Evolutionary conservation across 1,140 invertebrate genomes (phyloP).

Genomic region (Tyrophagus putrescentiae): DNA sequence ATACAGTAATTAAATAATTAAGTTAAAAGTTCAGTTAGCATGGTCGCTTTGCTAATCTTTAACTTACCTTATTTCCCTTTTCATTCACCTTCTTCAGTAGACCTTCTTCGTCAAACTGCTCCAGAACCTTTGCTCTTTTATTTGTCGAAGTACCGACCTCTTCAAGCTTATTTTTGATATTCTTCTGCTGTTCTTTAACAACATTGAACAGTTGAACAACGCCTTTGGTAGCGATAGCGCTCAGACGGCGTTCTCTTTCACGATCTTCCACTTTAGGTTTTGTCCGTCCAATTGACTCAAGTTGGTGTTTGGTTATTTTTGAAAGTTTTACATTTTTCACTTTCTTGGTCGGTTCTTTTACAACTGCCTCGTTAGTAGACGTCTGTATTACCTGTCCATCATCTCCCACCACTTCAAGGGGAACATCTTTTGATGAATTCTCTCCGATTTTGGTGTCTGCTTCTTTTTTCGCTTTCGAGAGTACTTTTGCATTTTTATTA

Average conservation of each 20-base stretch:
- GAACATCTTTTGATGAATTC: constrained; percentile 30
- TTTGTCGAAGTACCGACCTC: constrained; percentile 56
- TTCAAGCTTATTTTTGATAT: constrained; percentile 47
- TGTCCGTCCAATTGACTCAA: constrained; percentile 45
- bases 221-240: constrained; percentile 69
- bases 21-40: background rate
- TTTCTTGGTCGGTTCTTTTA: constrained; percentile 29
- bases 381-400: constrained; percentile 32
- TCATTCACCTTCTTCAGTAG: constrained; percentile 16
- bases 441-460: constrained; percentile 30
- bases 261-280: constrained; percentile 55
- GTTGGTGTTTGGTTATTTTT: constrained; percentile 39
- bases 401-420: constrained; percentile 38
- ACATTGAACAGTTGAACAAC: constrained; percentile 84
- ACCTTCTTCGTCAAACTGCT: constrained; percentile 53
- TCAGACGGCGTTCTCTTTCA: constrained; percentile 53
- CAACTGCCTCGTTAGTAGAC: constrained; percentile 33
- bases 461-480: constrained; percentile 40
- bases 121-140: constrained; percentile 63
- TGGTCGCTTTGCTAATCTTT: background rate
- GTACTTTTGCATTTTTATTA: constrained; percentile 54
- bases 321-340: constrained; percentile 22
- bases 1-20: background rate
- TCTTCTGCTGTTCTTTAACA: constrained; percentile 64
- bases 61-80: background rate